Evolutionary conservation across 2,113 vertebrate genomes (phyloP), one percentile per base, ranked within the genome.

Genomic region (Galemys pyrenaicus): DNA sequence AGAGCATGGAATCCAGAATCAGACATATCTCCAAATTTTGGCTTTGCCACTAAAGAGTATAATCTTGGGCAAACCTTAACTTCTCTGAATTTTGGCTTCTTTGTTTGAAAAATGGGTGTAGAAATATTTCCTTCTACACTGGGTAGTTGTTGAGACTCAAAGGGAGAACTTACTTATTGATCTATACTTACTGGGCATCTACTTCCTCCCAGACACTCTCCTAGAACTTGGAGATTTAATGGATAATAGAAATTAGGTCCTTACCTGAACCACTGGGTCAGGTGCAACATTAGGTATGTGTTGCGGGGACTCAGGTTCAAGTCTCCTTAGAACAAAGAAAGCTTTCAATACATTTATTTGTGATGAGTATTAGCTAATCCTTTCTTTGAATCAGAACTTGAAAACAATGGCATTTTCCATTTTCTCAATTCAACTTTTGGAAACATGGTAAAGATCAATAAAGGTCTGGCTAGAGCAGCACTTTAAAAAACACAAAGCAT

Each of bases 381-480:
- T 87, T 94, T 85, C 26, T 93, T 82, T 51, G 44, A 80, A 62
- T 28, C 20, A 85, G 74, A 87, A 79, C 79, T 93, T 44, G 68
- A 94, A 93, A 90, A n/a, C 89, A 85, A 39, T 37, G 30, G 22
- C 28, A 32, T 54, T 94, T 95, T 92, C 22, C 85, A 13, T 93
- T 30, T 88, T 94, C 51, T 91, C 51, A 91, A 67, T 87, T 86
- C 19, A 94, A 46, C 65, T 87, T 95, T 87, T 73, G 26, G 28
- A 62, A 83, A 87, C 17, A 62, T 71, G 54, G 24, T 68, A n/a
- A 92, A 89, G 65, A 80, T 92, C 77, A 86, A 79, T 83, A 35
- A 32, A 92, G 17, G 5, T 60, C 35, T 91, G 64, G 70, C 46
- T 89, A 67, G 64, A 82, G 58, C 16, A 71, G 68, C 12, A n/a